Base-by-base conservation (phyloP, 2,797 vertebrate species). In the Argya squamiceps region DNA sequence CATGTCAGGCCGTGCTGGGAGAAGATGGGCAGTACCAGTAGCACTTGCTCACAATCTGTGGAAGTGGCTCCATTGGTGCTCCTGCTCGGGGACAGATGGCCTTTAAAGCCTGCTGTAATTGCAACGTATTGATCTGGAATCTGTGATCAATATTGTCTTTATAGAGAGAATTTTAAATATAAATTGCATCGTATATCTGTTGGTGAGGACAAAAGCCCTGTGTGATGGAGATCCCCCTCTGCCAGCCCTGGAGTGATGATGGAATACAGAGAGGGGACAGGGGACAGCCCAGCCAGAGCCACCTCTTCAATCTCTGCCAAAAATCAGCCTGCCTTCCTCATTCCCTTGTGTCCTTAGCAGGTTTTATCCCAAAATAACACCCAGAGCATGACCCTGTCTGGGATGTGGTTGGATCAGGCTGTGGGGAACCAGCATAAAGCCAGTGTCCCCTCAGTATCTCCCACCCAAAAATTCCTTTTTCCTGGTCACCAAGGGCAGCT, bases 141-240 rank as follows among this genome's bases (percentile, higher is more conserved):
- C 92, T 95, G 96, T 95, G 96, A 95, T 97, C 95, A 89, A 97
- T 96, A 89, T 71, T 62, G 93, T 95, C 96, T 97, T 95, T 96
- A 95, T 95, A 93, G 95, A 90, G 96, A 77, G 94, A 92, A 94
- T 96, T 96, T 95, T 95, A 95, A 96, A 96, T 96, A 96, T 92
- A 97, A 96, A 97, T 96, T 96, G 96, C 93, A 44, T 96, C 88
- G 39, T 97, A 95, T 96, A 96, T 96, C 96, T 96, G 93, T 39
- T 70, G 65, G 80, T 0, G 50, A 84, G 92, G 94, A 86, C 85
- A 89, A 96, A 96, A 95, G 92, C 88, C 53, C 68, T 19, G 4
- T 3, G 77, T 76, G 92, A 74, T 1, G 49, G 70, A 91, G 86
- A 90, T 84, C 55, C 64, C 49, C 65, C 75, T 67, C 47, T 2